Base-by-base conservation (phyloP, 1,140 invertebrate species). In the Leptinotarsa texana region DNA sequence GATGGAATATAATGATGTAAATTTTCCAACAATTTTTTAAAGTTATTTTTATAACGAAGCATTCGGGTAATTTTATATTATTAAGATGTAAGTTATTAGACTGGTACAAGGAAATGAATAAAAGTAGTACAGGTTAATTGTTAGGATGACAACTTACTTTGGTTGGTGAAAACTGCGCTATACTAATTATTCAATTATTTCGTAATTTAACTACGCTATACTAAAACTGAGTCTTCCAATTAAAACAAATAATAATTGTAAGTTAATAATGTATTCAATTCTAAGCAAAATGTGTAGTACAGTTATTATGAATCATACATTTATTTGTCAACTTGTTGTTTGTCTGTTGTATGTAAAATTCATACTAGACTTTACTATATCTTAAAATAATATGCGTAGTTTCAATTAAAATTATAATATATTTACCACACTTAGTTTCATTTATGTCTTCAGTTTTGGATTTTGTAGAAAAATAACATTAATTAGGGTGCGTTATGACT, bases 171-270 rank as follows among this genome's bases (percentile, higher is more conserved):
- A 47, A 70, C 5, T 49, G 69, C 47, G 42, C 49, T 70, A 68
- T 24, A 77, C 17, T 75, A 67, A 48, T 75, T 49, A 73, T 49
- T 42, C 68, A 66, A 17, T 57, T 18, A 18, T 57, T 57, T 57
- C 51, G n/a, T 57, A 72, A 75, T 63, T 75, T 78, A 81, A 77
- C 74, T 80, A 76, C 72, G 80, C 74, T 82, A 83, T 82, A 78
- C 78, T 81, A 83, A 81, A 84, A 85, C 83, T 80, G 79, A 83
- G 84, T 85, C 84, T 85, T 85, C 84, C 84, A 85, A 78, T 82
- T 82, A 83, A 84, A 82, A 85, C 84, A 85, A 84, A 85, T 85
- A 85, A 85, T 85, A 85, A 81, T 81, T 83, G 79, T 85, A 85
- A 85, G 84, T 81, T 79, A 78, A 73, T 74, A 77, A 79, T 77